Base-by-base conservation (phyloP, 2,113 vertebrate genomes). In the Apistogramma diplotaenia region DNA sequence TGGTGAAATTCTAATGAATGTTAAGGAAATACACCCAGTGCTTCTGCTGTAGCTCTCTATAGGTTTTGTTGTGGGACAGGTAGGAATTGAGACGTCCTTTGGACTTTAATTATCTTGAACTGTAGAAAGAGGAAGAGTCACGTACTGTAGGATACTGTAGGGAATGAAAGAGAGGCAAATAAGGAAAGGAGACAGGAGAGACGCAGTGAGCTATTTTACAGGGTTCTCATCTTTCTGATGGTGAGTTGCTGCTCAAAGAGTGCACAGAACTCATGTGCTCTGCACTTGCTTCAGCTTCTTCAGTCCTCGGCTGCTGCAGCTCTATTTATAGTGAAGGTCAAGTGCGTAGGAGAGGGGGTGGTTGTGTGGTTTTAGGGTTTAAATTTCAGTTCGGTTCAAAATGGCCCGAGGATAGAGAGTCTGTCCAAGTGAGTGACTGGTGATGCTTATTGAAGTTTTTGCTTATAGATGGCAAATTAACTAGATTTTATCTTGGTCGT, bases 301-400 rank as follows among this genome's bases (percentile, higher is more conserved):
- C 23, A 23, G 18, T 72, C 49, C 53, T 61, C 19, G 65, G 74
- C 57, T 72, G 65, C 72, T 70, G 21, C 51, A 11, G 40, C 72
- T 75, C 81, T 92, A 92, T 93, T 92, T 91, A 75, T 93, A 89
- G 74, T 57, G 60, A 79, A 84, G 87, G 85, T 83, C 85, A 85
- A 85, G 79, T 21, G 27, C 54, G 76, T 79, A 74, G 80, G 74
- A 85, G 73, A 77, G 21, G 23, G 53, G 53, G 29, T 21, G 27
- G 59, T 53, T 5, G 18, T 58, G 58, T 54, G 55, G 35, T 82
- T 82, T 59, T 60, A 77, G 70, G 85, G 78, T 70, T 83, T 21
- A n/a, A 1, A 67, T 82, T 85, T 81, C 75, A 82, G 18, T 51
- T 79, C 58, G 60, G 61, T 81, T 51, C 60, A 46, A 40, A 67